A percentile compares a stretch with the other conserved stretches of the same genome.
These are phyloP conservation scores for Siphlonurus alternatus DNA, from an alignment of 2,888 invertebrate genomes.

Conservation along the genomic window DNA sequence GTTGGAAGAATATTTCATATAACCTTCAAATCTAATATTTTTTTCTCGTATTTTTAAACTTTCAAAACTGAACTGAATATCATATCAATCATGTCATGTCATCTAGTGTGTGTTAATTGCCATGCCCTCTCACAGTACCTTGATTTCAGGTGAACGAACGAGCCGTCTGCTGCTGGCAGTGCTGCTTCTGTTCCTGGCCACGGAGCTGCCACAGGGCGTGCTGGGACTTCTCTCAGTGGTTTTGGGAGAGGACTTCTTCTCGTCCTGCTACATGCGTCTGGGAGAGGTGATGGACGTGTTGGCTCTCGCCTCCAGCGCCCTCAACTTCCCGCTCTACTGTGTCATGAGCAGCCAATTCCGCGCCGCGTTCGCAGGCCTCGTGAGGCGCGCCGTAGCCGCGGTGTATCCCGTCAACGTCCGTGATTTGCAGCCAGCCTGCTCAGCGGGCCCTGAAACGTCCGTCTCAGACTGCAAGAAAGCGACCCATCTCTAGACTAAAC, in stretches of 20 bases:
- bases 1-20: no score
- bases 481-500: no score
- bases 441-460: no score
- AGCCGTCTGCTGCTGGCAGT: slow-evolving; percentile 32
- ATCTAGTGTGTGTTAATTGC: no score
- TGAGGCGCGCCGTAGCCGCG: neutral
- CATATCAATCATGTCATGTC: no score
- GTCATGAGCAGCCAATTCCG: slow-evolving; percentile 36
- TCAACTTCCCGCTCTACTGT: slow-evolving; percentile 37
- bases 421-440: no score
- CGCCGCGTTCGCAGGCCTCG: slow-evolving; percentile 6
- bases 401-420: no score
- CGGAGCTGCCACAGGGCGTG: slow-evolving; percentile 30
- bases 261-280: slow-evolving; percentile 25
- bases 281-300: slow-evolving; percentile 33
- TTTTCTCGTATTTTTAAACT: no score
- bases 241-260: slow-evolving; percentile 30
- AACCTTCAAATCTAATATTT: no score
- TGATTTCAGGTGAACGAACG: slow-evolving; percentile 22
- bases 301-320: slow-evolving; percentile 33
- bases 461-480: no score
- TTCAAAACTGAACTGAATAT: no score
- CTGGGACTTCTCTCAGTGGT: slow-evolving; percentile 54
- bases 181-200: slow-evolving; percentile 29
- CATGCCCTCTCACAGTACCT: no score